Percentiles rank a stretch among this genome's conserved stretches.
Conservation (phyloP, 2,888 invertebrate species). For the Acheta domesticus region DNA sequence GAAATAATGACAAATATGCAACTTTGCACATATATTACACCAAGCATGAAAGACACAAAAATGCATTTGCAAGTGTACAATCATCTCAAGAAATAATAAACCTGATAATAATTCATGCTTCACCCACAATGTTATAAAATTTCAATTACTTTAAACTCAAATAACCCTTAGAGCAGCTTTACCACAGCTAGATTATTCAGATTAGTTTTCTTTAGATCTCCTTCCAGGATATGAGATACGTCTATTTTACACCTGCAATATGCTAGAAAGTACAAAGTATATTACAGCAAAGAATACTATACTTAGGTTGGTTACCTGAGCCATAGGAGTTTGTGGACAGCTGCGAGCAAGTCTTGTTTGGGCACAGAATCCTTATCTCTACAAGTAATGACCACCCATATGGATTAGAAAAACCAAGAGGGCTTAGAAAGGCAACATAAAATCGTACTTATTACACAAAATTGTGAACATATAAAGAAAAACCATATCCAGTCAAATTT, state of each 20-base stretch:
- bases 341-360: slow-evolving; percentile 71
- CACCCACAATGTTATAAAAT: too few relatives aligned
- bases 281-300: neutral
- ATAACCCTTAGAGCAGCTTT: too few relatives aligned
- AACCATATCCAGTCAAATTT: neutral
- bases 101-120: too few relatives aligned
- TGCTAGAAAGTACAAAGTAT: neutral
- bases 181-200: too few relatives aligned
- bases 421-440: slow-evolving; percentile 26
- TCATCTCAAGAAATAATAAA: too few relatives aligned
- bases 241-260: neutral
- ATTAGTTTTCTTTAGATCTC: too few relatives aligned
- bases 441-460: slow-evolving; percentile 22
- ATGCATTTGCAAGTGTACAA: too few relatives aligned
- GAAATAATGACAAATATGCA: too few relatives aligned
- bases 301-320: slow-evolving; percentile 58
- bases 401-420: slow-evolving; percentile 31
- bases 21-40: too few relatives aligned
- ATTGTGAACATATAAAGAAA: slow-evolving; percentile 22
- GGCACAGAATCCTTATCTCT: slow-evolving; percentile 75
- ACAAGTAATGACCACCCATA: slow-evolving; percentile 40
- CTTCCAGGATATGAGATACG: too few relatives aligned
- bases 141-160: too few relatives aligned
- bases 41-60: too few relatives aligned
- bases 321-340: slow-evolving; percentile 69